A percentile compares a stretch with the other conserved stretches of the same genome.
These are phyloP conservation scores for Drosophila peninsularis DNA, from an alignment of 2,888 invertebrate genomes.

Conservation along the genomic window DNA sequence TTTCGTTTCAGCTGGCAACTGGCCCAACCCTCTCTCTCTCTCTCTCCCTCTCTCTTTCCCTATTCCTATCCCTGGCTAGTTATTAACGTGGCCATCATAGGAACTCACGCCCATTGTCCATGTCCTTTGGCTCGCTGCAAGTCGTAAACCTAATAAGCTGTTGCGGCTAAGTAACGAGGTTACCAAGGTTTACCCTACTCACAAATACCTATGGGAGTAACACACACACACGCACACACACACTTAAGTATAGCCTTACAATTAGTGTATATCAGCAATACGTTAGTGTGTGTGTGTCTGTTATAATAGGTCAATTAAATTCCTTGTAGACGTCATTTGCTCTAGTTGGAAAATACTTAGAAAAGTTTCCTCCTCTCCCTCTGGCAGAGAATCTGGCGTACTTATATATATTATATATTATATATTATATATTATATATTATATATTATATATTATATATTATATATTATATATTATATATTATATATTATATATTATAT, in stretches of 20 bases:
- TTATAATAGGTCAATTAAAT: slow-evolving; percentile 32
- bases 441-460: too few relatives aligned
- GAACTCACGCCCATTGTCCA: slow-evolving; percentile 36
- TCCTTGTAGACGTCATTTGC: neutral
- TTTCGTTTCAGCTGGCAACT: slow-evolving; percentile 20
- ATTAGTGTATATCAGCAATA: slow-evolving; percentile 7
- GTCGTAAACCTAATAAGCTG: slow-evolving; percentile 63
- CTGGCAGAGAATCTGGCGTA: too few relatives aligned
- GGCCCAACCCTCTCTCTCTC: neutral
- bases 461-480: too few relatives aligned
- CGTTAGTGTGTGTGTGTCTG: slow-evolving; percentile 2
- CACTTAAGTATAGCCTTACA: neutral
- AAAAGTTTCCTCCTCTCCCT: too few relatives aligned
- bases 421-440: too few relatives aligned
- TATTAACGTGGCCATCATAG: slow-evolving; percentile 66
- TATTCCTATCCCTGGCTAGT: slow-evolving; percentile 40
- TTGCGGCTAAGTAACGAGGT: slow-evolving; percentile 64
- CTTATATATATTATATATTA: too few relatives aligned
- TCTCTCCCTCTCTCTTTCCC: neutral
- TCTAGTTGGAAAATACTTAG: too few relatives aligned
- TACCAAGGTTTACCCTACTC: slow-evolving; percentile 62
- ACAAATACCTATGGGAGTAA: slow-evolving; percentile 45
- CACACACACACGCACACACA: slow-evolving; percentile 1
- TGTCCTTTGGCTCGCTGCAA: slow-evolving; percentile 15
- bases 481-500: too few relatives aligned